Evolutionary conservation across 2,113 vertebrate genomes (phyloP).

Genomic region (Junco hyemalis): DNA sequence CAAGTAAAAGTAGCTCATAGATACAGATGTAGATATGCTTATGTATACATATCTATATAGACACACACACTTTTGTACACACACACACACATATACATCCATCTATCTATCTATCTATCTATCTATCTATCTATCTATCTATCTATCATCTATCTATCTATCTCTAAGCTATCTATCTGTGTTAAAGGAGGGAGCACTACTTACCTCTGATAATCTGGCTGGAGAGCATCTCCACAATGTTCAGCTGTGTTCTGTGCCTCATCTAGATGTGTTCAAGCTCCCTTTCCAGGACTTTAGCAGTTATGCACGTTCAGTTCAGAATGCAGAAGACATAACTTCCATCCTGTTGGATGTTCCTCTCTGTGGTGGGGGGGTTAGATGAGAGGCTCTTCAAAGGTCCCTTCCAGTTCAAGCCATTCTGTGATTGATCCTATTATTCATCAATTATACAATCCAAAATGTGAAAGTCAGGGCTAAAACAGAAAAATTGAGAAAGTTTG

Average conservation of each 20-base stretch:
- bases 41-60: neutral
- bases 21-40: neutral
- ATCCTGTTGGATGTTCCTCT: neutral
- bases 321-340: neutral
- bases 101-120: too few relatives aligned
- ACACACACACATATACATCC: neutral
- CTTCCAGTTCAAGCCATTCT: neutral
- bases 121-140: too few relatives aligned
- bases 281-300: neutral
- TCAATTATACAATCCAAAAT: neutral
- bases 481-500: neutral
- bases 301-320: neutral
- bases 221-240: neutral
- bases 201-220: neutral
- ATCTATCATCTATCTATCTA: too few relatives aligned
- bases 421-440: neutral
- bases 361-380: accelerated
- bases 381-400: neutral
- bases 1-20: neutral
- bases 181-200: neutral
- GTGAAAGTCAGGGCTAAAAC: neutral
- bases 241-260: neutral
- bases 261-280: neutral
- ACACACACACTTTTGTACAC: too few relatives aligned
- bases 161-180: neutral